Evolutionary conservation across 2,113 vertebrate genomes (phyloP).

Genomic region (Microcebus griseorufus): DNA sequence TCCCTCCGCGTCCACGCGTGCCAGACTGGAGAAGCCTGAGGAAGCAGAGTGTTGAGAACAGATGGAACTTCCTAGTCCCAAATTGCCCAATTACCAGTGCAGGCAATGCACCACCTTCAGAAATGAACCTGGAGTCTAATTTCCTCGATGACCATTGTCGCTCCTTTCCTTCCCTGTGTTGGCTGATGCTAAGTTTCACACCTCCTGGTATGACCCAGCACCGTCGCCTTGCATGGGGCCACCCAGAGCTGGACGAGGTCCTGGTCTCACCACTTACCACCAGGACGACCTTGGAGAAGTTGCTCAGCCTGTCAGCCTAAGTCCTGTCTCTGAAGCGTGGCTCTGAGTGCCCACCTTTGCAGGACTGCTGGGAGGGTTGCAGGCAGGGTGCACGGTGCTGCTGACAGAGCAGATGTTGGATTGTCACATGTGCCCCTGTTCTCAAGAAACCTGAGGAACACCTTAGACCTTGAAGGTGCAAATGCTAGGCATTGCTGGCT

Average conservation of each 20-base stretch:
- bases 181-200: background rate
- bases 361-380: background rate
- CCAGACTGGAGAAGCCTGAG: background rate
- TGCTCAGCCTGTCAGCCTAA: background rate
- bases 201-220: background rate
- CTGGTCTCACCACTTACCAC: background rate
- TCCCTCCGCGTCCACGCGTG: rapidly evolving
- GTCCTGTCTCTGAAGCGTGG: background rate
- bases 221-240: background rate
- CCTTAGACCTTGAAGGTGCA: background rate
- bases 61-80: background rate
- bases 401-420: no score
- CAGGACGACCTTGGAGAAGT: background rate
- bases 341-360: background rate
- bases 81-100: background rate
- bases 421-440: background rate
- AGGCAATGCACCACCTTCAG: background rate
- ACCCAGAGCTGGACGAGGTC: background rate
- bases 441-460: background rate
- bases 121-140: background rate
- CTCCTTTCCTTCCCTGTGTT: background rate
- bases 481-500: background rate
- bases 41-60: background rate
- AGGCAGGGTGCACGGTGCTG: rapidly evolving
- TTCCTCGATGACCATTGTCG: background rate